Evolutionary conservation across 2,113 vertebrate genomes (phyloP), one percentile per base, ranked within the genome.

Genomic region (Tychaedon coryphoeus): DNA sequence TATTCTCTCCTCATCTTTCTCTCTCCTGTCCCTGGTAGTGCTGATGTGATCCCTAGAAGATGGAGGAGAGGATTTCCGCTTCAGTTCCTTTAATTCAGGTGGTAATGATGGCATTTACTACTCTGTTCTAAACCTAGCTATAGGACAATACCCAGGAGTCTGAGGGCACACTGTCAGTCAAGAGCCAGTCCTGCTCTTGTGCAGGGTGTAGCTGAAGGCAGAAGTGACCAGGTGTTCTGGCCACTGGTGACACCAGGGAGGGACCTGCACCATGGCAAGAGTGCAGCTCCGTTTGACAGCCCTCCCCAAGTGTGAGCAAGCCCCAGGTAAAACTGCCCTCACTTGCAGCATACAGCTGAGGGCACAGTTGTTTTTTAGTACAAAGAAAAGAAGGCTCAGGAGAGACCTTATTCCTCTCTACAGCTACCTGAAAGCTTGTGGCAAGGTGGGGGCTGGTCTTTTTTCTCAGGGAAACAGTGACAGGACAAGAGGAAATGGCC

Each of bases 201-300:
- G 50, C 48, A 23, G 43, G 26, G 16, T 8, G 14, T 2, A 24
- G 38, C 40, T 69, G 72, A 65, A 20, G 54, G 60, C 29, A 73
- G 64, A 38, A 56, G 29, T n/a, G 36, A 18, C 40, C 8, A 40
- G 34, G 36, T 42, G 36, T 50, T 34, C 72, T 8, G 5, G 51
- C 15, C 40, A 9, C 14, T 31, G 43, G 43, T 75, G 73, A 24
- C 57, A 50, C 22, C 34, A 38, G 16, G 43, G 40, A 88, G 8
- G 33, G 13, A n/a, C 47, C 4, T 19, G 18, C 16, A 11, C 23
- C 0, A 0, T 3, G 17, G 14, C 23, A 56, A 15, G 42, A 7
- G 53, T 6, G 6, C 18, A 76, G 26, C 24, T 79, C 20, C 84
- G 56, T 26, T 17, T 43, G 50, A 19, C 60, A 81, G 42, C 24